phyloP scores from a whole-genome alignment of 2,113 vertebrate genomes.

The Aphyosemion australe region DNA sequence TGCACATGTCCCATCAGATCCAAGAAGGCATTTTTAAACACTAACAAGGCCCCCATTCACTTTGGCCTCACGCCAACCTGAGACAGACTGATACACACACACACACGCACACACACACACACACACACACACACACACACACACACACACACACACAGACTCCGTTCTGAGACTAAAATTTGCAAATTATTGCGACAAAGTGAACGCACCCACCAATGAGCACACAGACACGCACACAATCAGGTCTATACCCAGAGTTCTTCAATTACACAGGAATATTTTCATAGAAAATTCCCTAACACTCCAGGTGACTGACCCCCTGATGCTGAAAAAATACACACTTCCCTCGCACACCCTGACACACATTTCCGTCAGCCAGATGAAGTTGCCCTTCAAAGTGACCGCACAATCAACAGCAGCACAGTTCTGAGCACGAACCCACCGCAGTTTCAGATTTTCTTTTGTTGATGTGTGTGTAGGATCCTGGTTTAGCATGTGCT shows the following conservation, averaged over 20 bases:
- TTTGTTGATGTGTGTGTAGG: slow-evolving; percentile 5
- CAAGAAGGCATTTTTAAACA: slow-evolving; percentile 65
- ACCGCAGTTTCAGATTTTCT: slow-evolving; percentile 30
- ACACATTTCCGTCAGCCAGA: slow-evolving; percentile 62
- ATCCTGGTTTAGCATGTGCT: slow-evolving; percentile 15
- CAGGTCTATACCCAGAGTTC: slow-evolving; percentile 34
- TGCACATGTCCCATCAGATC: slow-evolving; percentile 65
- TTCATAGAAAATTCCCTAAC: slow-evolving; percentile 70
- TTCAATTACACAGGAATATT: slow-evolving; percentile 73
- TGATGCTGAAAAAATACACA: slow-evolving; percentile 63
- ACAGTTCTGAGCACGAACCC: slow-evolving; percentile 39
- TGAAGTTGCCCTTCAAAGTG: slow-evolving; percentile 74
- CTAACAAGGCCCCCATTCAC: slow-evolving; percentile 62
- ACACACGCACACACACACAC: slow-evolving; percentile 7
- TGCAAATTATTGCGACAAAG: slow-evolving; percentile 36
- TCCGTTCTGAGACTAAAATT: slow-evolving; percentile 28
- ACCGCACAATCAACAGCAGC: slow-evolving; percentile 69
- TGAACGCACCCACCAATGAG: slow-evolving; percentile 1
- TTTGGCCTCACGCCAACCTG: slow-evolving; percentile 57
- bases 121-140: slow-evolving; percentile 13
- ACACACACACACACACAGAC: slow-evolving; percentile 11
- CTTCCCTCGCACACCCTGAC: slow-evolving; percentile 17
- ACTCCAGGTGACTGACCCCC: slow-evolving; percentile 73
- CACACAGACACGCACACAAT: slow-evolving; percentile 20
- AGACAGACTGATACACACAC: slow-evolving; percentile 12